These are phyloP conservation scores for Rousettus leschenaultii DNA, from an alignment of 2,113 vertebrate genomes.

Conservation along the genomic window DNA sequence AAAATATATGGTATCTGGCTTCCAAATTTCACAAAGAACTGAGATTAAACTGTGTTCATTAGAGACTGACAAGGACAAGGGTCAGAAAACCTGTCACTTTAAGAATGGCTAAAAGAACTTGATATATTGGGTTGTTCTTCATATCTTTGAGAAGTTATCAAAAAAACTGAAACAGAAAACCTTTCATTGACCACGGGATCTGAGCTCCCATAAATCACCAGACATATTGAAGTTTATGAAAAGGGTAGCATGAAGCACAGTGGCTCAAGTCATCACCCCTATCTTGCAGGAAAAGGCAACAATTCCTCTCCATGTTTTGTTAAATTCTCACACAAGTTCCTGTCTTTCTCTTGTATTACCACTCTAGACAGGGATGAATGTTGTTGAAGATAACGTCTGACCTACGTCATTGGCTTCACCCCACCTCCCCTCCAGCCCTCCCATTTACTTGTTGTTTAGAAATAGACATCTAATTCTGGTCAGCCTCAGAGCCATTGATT, in stretches of 20 bases:
- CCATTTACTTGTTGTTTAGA: background rate
- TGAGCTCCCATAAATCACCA: background rate
- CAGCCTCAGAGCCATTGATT: background rate
- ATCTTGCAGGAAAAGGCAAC: background rate
- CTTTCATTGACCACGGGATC: background rate
- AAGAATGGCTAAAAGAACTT: background rate
- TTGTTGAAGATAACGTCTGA: background rate
- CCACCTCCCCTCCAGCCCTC: background rate
- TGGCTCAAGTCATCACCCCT: background rate
- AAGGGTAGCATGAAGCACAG: background rate
- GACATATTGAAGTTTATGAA: background rate
- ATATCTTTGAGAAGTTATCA: background rate
- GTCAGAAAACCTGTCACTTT: constrained; percentile 12
- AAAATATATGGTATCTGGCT: constrained; percentile 10
- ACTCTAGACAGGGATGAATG: background rate
- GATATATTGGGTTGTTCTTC: background rate
- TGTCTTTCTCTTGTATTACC: background rate
- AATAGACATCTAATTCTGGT: background rate
- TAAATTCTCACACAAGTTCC: background rate
- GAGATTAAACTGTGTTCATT: background rate
- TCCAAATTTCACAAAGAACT: constrained; percentile 23
- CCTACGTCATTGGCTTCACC: background rate
- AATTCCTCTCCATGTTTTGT: background rate
- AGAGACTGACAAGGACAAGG: background rate
- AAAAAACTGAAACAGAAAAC: constrained; percentile 30